Evolutionary conservation across 2,113 vertebrate species (phyloP).

Genomic region (Parus major): DNA sequence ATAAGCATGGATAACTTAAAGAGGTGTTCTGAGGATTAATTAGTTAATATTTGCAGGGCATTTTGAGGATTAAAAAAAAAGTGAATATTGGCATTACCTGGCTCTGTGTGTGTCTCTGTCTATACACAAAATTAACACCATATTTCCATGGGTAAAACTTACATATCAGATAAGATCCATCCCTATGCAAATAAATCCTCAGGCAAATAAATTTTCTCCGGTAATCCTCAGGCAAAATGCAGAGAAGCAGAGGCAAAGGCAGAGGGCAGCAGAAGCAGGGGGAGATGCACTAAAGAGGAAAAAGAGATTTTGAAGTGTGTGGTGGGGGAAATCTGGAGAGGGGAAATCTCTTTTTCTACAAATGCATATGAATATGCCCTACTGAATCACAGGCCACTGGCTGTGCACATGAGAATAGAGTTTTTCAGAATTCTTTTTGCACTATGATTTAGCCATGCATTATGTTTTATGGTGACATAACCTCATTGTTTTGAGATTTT

Average conservation of each 20-base stretch:
- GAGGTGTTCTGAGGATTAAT: neutral
- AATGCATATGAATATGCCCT: neutral
- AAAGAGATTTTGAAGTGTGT: neutral
- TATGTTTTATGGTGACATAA: constrained; percentile 13
- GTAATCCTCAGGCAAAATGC: neutral
- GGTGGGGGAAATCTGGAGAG: neutral
- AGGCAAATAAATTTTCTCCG: neutral
- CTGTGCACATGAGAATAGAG: neutral
- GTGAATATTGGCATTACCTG: neutral
- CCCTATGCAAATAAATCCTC: neutral
- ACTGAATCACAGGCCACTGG: neutral
- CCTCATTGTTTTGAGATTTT: constrained; percentile 37
- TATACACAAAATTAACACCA: neutral
- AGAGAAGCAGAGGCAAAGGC: constrained; percentile 19
- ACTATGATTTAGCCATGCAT: neutral
- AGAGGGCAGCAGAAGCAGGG: constrained; percentile 50
- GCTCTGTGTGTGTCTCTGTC: neutral
- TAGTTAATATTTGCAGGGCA: neutral
- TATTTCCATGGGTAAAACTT: neutral
- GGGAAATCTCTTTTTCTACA: neutral
- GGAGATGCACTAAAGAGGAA: neutral
- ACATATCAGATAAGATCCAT: neutral
- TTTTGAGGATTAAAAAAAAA: neutral
- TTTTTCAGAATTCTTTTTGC: neutral
- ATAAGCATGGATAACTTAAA: neutral